phyloP scores from a whole-genome alignment of 2,797 vertebrate genomes.

The Scomberomorus guttatus region DNA sequence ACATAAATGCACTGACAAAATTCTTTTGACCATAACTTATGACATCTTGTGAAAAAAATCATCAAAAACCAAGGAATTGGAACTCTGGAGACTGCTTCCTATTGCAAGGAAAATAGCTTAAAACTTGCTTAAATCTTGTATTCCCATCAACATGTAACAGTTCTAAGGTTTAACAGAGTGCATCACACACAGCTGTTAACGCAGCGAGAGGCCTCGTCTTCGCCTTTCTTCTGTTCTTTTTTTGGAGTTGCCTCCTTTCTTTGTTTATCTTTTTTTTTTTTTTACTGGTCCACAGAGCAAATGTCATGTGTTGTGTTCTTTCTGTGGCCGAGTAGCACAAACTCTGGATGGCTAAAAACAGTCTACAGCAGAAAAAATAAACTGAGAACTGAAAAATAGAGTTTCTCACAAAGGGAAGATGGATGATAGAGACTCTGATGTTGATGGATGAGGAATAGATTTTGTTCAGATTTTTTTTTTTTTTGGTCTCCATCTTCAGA shows the following conservation, averaged over 20 bases:
- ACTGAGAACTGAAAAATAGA: conserved; percentile 19
- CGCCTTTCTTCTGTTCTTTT: conserved; percentile 57
- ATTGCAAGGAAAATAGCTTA: neutral
- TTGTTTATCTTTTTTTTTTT: conserved; percentile 25
- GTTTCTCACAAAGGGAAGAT: conserved; percentile 38
- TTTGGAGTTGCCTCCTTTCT: conserved; percentile 40
- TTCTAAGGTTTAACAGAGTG: conserved; percentile 39
- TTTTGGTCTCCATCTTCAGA: conserved; percentile 21
- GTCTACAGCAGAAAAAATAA: conserved; percentile 41
- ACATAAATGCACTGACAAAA: neutral
- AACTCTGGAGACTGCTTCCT: neutral
- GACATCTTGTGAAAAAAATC: neutral
- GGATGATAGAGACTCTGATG: conserved; percentile 29
- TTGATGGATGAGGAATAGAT: conserved; percentile 22
- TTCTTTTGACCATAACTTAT: conserved; percentile 5
- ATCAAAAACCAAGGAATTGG: neutral
- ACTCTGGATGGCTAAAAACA: conserved; percentile 47
- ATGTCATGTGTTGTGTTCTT: conserved; percentile 72
- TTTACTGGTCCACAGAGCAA: conserved; percentile 39
- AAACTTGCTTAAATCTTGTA: neutral
- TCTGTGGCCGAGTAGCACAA: conserved; percentile 59
- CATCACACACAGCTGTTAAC: conserved; percentile 77
- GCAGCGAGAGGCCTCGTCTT: conserved; percentile 59
- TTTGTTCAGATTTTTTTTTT: neutral
- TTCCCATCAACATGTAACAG: conserved; percentile 37